Base-by-base conservation (phyloP, 2,888 invertebrate genomes). In the Chymomyza procnemis region DNA sequence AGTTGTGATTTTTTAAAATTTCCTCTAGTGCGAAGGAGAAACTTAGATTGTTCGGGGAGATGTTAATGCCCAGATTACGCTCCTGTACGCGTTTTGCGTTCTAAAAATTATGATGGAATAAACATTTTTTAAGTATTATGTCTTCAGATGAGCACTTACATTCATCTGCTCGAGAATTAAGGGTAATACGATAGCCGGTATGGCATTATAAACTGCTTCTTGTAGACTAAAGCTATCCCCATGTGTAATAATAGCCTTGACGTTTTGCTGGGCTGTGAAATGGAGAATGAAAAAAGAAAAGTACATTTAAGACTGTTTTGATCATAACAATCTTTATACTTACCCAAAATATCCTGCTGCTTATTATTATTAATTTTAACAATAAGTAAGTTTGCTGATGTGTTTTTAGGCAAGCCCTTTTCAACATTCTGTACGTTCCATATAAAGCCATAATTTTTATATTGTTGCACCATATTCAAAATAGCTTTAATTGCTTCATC, bases 401-500 rank as follows among this genome's bases (percentile, higher is more conserved):
- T 14, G 0, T 62, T 30, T 26, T 69, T 60, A 3, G 63, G 46
- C 0, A 61, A 0, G 0, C 48, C 0, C 9, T 89, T 79, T 0
- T 67, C 18, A 12, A 5, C 3, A 47, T 69, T 61, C 52, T 88
- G 87, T 46, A 86, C 85, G 76, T 90, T 91, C 91, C 90, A 91
- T 3, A 92, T 59, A 19, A 92, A 90, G 12, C 89, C 81, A 66
- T 89, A 90, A 2, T 89, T 79, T 0, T 78, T 74, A 21, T 90
- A 71, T 8, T 84, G 64, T 5, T 67, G 52, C 50, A 91, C 85
- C 52, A 86, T 88, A 0, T 72, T 54, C 2, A 89, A 18, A 26
- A 91, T 69, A 0, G 78, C 76, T 5, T 78, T 58, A 0, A 65
- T 4, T 1, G 79, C 80, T 12, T 72, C 19, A 1, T 71, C 66